Percentiles rank a stretch among this genome's conserved stretches.
phyloP scores from a whole-genome alignment of 1,140 invertebrate genomes.

The Chelonus insularis region DNA sequence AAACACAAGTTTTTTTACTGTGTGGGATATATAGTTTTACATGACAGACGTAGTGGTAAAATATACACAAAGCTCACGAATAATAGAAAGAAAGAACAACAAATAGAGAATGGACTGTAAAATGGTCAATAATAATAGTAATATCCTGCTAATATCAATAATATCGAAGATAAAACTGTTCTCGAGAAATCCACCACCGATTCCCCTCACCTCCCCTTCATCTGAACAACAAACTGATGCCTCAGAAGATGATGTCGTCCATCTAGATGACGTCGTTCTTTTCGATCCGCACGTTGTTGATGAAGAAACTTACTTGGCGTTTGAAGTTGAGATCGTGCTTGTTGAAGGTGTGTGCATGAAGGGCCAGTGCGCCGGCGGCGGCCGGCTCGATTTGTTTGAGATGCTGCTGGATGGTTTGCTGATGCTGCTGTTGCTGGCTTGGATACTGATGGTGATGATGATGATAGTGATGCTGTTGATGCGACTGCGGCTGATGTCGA shows the following conservation, averaged over 20 bases:
- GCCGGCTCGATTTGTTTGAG: slow-evolving; percentile 56
- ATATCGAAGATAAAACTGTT: too few species aligned
- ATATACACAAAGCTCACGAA: background rate
- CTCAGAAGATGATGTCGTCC: slow-evolving; percentile 4
- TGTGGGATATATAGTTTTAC: too few species aligned
- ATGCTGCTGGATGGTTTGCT: slow-evolving; percentile 46
- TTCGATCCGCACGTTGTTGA: slow-evolving; percentile 74
- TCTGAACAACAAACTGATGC: background rate
- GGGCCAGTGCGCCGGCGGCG: slow-evolving; percentile 53
- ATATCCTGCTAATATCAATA: background rate
- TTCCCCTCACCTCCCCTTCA: slow-evolving; percentile 2
- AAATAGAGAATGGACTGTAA: background rate
- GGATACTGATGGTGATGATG: slow-evolving; percentile 34
- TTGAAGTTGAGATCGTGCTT: slow-evolving; percentile 69
- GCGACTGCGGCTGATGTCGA: slow-evolving; percentile 38
- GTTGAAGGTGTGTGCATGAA: slow-evolving; percentile 63
- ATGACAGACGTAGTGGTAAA: too few species aligned
- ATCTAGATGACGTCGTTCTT: slow-evolving; percentile 65
- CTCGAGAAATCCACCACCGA: background rate
- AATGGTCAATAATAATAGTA: background rate
- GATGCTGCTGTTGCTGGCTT: slow-evolving; percentile 42
- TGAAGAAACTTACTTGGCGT: slow-evolving; percentile 81
- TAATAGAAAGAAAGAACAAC: background rate
- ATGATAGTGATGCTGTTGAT: slow-evolving; percentile 37
- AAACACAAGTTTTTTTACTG: too few species aligned